These are phyloP conservation scores for Megalopta genalis DNA, from an alignment of 1,140 invertebrate species.

Conservation along the genomic window DNA sequence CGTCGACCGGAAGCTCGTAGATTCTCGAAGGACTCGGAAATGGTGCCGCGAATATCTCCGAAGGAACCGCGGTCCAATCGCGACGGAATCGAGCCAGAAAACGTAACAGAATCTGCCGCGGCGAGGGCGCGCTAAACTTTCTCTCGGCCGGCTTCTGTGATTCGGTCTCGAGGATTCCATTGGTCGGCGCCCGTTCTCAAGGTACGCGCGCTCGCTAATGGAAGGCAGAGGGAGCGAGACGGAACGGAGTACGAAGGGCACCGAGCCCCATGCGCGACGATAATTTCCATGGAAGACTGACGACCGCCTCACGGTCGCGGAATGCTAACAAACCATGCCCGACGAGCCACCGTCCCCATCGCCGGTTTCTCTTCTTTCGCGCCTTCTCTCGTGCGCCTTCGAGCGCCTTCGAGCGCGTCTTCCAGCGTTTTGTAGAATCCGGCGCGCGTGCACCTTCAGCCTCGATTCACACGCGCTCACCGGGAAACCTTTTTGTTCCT, in stretches of 20 bases:
- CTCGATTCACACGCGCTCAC: conserved; percentile 54
- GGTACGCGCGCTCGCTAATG: too few species aligned
- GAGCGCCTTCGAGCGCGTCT: conserved; percentile 20
- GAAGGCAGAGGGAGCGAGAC: background rate
- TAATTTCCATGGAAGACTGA: conserved; percentile 61
- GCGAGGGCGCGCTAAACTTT: too few species aligned
- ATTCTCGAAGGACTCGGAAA: too few species aligned
- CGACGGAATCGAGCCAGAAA: too few species aligned
- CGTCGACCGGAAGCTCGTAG: too few species aligned
- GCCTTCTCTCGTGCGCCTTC: conserved; percentile 15
- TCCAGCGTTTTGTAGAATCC: conserved; percentile 28
- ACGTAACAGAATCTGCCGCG: too few species aligned
- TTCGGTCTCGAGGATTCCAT: too few species aligned
- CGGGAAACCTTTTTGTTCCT: conserved; percentile 16
- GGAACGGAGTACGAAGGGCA: conserved; percentile 10
- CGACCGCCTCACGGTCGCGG: conserved; percentile 53
- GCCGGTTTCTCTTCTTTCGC: conserved; percentile 53
- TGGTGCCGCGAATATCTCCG: too few species aligned
- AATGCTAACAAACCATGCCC: conserved; percentile 64
- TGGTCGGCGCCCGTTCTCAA: too few species aligned
- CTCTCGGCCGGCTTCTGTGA: too few species aligned
- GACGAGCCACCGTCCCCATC: conserved; percentile 30
- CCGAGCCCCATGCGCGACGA: conserved; percentile 39
- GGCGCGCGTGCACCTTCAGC: conserved; percentile 50
- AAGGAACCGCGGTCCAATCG: background rate